Evolutionary conservation across 2,113 vertebrate species (phyloP), one percentile per base, ranked within the genome.

Genomic region (Carlito syrichta): DNA sequence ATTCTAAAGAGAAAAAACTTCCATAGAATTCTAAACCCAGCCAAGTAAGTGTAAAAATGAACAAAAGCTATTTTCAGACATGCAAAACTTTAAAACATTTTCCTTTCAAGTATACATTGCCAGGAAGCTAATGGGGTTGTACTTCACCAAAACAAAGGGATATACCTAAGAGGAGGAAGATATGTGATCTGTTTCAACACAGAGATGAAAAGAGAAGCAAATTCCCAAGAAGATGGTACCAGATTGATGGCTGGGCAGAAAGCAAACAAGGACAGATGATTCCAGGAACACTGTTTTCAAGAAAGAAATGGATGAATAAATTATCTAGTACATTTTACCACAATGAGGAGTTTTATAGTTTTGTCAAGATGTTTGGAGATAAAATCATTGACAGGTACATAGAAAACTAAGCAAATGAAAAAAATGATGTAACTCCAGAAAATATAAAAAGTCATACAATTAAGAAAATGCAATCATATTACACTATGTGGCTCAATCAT

Each of bases 21-120:
- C 20, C 22, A 91, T n/a, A 93, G 43, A 84, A 74, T 91, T 90
- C 27, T 89, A 93, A 96, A 85, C 38, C 32, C 35, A 91, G 50
- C 3, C 85, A 96, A 92, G 90, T 30, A 86, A 71, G 35, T 77
- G 1, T 74, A 71, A 89, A 12, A 86, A 89, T 11, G 1, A 23
- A 60, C 38, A 74, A 78, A 92, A 60, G 8, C 38, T 32, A 78
- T 89, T 91, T 85, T 62, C 27, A 89, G 52, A 32, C 25, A 89
- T 43, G 38, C 74, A 94, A 62, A 82, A 25, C n/a, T 91, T 95
- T 45, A 89, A 95, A 82, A 76, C 10, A 86, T 77, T 94, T 97
- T 48, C 52, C 63, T 91, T 88, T 94, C 30, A 73, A 35, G 40
- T 12, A 84, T 23, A 13, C 30, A 35, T 92, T 85, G 79, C 78